Percentiles rank a stretch among this genome's conserved stretches.
Conservation (phyloP, 2,113 vertebrate genomes). For the Lepus americanus region DNA sequence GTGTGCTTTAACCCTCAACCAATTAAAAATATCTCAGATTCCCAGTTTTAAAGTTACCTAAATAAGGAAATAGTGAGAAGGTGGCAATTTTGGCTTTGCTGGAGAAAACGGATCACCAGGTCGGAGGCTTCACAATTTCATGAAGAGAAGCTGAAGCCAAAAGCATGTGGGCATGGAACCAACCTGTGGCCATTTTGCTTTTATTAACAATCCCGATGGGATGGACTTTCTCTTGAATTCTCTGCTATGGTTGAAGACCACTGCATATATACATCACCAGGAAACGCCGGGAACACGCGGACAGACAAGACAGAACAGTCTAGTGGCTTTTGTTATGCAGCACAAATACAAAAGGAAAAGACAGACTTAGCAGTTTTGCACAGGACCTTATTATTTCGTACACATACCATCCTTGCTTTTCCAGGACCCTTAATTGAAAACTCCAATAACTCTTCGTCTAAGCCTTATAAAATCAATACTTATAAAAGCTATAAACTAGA, state of each 20-base stretch:
- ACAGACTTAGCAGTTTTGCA: constrained; percentile 84
- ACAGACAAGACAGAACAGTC: constrained; percentile 90
- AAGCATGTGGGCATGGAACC: constrained; percentile 4
- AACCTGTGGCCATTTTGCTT: neutral
- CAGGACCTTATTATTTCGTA: constrained; percentile 86
- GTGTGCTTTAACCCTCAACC: constrained; percentile 12
- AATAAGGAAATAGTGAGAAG: neutral
- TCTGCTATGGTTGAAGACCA: constrained; percentile 86
- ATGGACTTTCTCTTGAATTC: constrained; percentile 89
- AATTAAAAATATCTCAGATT: constrained; percentile 53
- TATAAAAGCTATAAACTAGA: constrained; percentile 86
- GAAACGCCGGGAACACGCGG: constrained; percentile 88
- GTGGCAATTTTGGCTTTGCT: constrained; percentile 42
- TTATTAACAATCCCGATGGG: constrained; percentile 66
- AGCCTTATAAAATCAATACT: constrained; percentile 89
- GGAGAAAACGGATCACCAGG: constrained; percentile 10
- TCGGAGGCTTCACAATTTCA: neutral
- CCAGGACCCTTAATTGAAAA: constrained; percentile 84
- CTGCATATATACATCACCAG: constrained; percentile 88
- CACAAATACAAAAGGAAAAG: constrained; percentile 86
- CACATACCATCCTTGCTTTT: constrained; percentile 81
- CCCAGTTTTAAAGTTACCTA: constrained; percentile 14
- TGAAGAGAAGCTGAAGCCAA: constrained; percentile 52
- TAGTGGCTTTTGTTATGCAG: constrained; percentile 89
- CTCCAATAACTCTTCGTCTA: constrained; percentile 86